phyloP scores from a whole-genome alignment of 92 coral and sea anemone species.

The Porites cylindrica region DNA sequence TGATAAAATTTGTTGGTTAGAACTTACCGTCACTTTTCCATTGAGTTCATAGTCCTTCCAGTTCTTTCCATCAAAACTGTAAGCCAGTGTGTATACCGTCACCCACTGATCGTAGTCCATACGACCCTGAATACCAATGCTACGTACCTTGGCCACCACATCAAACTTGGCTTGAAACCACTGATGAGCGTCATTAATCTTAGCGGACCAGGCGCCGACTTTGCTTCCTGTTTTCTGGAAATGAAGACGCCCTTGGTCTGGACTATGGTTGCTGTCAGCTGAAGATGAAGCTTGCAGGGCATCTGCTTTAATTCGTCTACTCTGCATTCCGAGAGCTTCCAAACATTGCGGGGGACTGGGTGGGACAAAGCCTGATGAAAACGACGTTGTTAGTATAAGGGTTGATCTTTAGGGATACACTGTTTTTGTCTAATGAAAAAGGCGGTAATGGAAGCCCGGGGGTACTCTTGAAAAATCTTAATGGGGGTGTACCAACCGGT shows the following conservation, averaged over 20 bases:
- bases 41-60: conserved; percentile 48
- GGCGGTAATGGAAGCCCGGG: too few species aligned
- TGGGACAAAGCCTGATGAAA: conserved; percentile 61
- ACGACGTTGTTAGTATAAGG: neutral
- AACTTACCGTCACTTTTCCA: conserved; percentile 52
- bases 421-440: too few species aligned
- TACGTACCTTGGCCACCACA: conserved; percentile 56
- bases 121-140: conserved; percentile 64
- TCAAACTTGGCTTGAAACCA: conserved; percentile 66
- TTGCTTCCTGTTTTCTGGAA: conserved; percentile 36
- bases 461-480: too few species aligned
- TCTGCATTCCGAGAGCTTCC: conserved; percentile 65
- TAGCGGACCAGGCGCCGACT: conserved; percentile 65
- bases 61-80: conserved; percentile 57
- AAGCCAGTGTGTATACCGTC: conserved; percentile 47
- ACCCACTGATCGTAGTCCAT: conserved; percentile 66
- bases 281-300: conserved; percentile 56
- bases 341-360: conserved; percentile 64
- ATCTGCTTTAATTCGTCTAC: conserved; percentile 30
- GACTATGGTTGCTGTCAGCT: conserved; percentile 24
- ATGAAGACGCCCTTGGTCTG: conserved; percentile 52
- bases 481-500: too few species aligned
- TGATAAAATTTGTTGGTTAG: neutral
- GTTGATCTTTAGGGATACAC: neutral
- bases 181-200: conserved; percentile 33